Base-by-base conservation (phyloP, 2,888 invertebrate genomes). In the Xestia sexstrigata region DNA sequence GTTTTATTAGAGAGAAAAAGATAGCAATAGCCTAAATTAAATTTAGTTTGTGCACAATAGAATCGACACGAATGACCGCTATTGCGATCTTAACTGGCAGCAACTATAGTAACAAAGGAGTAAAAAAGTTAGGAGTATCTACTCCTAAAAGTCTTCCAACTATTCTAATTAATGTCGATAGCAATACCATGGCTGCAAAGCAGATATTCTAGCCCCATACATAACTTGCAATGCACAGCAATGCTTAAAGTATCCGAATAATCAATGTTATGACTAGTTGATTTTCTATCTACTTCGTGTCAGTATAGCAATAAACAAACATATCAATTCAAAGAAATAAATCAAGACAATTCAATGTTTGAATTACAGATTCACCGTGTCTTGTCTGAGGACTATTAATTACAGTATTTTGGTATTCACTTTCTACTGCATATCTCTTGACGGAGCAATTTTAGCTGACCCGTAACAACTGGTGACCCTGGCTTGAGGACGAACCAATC, bases 351-450 rank as follows among this genome's bases (percentile, higher is more conserved):
- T 75, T 63, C 26, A 68, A 81, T 84, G 39, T 76, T 76, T 76
- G 62, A 70, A 82, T 77, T 74, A 73, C 39, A 52, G 47, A 83
- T 75, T 82, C 62, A 74, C 71, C 60, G 65, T 62, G 63, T 45
- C 74, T 81, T 69, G 77, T 76, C 74, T 70, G 66, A 69, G 75
- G 78, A 69, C 73, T 69, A 81, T 79, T 86, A 81, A 86, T 86
- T 84, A 82, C 70, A 62, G 49, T 75, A 45, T 76, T 83, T 81
- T 68, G 71, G 60, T 70, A 82, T 70, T 65, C 67, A 82, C 85
- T 86, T 86, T 86, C 85, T 86, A 86, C 62, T 77, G 52, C 63
- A 81, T 75, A 75, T 86, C 55, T 67, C 65, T 77, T 52, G 52
- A 17, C 35, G 26, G 39, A 77, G 71, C 60, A 72, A 84, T 84